Conservation (phyloP, 2,113 vertebrate species). For the Tautogolabrus adspersus region DNA sequence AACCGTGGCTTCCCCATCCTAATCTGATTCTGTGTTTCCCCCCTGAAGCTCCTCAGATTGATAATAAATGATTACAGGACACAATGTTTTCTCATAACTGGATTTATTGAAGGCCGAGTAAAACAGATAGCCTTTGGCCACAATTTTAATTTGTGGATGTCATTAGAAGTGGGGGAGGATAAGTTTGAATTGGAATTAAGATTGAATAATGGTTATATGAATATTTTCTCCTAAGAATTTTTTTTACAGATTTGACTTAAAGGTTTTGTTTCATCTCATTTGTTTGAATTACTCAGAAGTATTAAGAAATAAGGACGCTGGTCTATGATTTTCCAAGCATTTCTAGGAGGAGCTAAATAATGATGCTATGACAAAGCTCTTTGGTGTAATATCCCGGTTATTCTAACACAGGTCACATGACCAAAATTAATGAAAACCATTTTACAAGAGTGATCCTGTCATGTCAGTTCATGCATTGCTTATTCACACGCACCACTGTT, state of each 20-base stretch:
- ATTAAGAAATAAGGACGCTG: too few species aligned
- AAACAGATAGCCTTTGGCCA: constrained; percentile 63
- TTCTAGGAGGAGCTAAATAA: neutral
- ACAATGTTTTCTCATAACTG: constrained; percentile 64
- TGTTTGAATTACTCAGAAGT: too few species aligned
- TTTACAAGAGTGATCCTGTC: neutral
- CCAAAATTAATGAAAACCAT: too few species aligned
- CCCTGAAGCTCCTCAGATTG: constrained; percentile 82
- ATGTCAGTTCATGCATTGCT: neutral
- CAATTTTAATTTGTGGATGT: constrained; percentile 52
- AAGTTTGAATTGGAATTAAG: constrained; percentile 29
- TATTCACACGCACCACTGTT: neutral
- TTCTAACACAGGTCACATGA: neutral
- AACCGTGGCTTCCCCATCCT: constrained; percentile 77
- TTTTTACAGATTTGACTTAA: too few species aligned
- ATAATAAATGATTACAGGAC: constrained; percentile 86
- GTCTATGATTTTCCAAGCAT: neutral
- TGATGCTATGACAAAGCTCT: neutral
- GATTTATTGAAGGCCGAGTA: constrained; percentile 58
- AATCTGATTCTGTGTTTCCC: constrained; percentile 85
- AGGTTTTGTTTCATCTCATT: too few species aligned
- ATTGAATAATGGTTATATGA: constrained; percentile 20
- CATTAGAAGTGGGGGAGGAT: constrained; percentile 37
- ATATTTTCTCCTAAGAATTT: neutral
- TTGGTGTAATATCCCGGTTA: neutral